Percentiles rank a stretch among this genome's conserved stretches.
phyloP scores from a whole-genome alignment of 2,797 vertebrate genomes.

The Gila robusta region DNA sequence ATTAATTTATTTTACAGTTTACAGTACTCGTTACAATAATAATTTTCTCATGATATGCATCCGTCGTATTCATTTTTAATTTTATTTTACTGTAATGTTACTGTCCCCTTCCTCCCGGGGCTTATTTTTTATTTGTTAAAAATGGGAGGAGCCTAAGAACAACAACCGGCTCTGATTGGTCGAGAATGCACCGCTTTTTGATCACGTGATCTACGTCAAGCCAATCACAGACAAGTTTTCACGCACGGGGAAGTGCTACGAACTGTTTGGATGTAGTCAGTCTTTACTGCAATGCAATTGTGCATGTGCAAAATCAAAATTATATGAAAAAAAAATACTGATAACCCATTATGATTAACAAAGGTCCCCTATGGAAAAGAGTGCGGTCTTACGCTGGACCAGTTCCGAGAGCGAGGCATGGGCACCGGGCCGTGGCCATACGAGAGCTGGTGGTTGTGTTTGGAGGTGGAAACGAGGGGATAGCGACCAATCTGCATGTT shows the following conservation, averaged over 20 bases:
- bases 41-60: too few species aligned
- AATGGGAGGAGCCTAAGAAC: background rate
- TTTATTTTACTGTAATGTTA: background rate
- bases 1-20: background rate
- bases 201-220: background rate
- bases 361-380: constrained; percentile 83
- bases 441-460: constrained; percentile 93
- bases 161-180: background rate
- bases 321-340: background rate
- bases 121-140: background rate
- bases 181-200: background rate
- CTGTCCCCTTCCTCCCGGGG: background rate
- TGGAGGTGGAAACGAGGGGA: constrained; percentile 97
- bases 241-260: constrained; percentile 6
- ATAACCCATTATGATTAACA: constrained; percentile 52
- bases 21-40: background rate
- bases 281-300: background rate
- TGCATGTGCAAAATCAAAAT: background rate
- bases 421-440: constrained; percentile 92
- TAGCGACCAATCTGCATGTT: constrained; percentile 93
- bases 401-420: constrained; percentile 90
- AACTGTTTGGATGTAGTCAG: background rate
- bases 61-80: too few species aligned
- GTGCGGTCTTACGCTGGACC: constrained; percentile 89
- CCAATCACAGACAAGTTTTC: background rate